phyloP scores from a whole-genome alignment of 2,113 vertebrate species.

The Rattus rattus region DNA sequence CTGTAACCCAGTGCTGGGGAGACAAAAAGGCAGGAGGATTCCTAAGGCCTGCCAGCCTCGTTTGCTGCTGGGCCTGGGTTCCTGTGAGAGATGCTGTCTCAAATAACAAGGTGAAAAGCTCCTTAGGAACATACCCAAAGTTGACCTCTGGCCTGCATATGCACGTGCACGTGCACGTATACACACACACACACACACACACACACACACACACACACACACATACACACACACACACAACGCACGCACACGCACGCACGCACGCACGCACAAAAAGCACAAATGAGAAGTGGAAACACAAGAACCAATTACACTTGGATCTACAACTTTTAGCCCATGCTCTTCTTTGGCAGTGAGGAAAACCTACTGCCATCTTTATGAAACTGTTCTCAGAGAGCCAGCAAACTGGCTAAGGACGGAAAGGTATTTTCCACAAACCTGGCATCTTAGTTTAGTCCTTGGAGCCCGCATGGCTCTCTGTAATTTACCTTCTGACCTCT shows the following conservation, averaged over 20 bases:
- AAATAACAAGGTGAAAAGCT: not conserved
- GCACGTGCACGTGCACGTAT: too few species aligned
- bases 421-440: not conserved
- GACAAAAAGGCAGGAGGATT: not conserved
- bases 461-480: not conserved
- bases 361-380: constrained; percentile 58
- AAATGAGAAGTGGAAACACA: not conserved
- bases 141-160: not conserved
- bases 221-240: not conserved
- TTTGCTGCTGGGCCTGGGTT: not conserved
- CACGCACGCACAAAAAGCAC: not conserved
- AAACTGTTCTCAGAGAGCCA: constrained; percentile 40
- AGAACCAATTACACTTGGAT: not conserved
- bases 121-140: not conserved
- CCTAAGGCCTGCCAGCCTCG: not conserved
- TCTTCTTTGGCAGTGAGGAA: not conserved
- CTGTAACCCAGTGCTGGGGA: not conserved
- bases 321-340: constrained; percentile 28
- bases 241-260: not conserved
- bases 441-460: not conserved
- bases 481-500: not conserved
- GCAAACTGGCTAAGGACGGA: not conserved
- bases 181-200: not conserved
- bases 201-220: not conserved
- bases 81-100: not conserved